Conservation (phyloP, 2,113 vertebrate species). For the Rhadina sibilatrix region DNA sequence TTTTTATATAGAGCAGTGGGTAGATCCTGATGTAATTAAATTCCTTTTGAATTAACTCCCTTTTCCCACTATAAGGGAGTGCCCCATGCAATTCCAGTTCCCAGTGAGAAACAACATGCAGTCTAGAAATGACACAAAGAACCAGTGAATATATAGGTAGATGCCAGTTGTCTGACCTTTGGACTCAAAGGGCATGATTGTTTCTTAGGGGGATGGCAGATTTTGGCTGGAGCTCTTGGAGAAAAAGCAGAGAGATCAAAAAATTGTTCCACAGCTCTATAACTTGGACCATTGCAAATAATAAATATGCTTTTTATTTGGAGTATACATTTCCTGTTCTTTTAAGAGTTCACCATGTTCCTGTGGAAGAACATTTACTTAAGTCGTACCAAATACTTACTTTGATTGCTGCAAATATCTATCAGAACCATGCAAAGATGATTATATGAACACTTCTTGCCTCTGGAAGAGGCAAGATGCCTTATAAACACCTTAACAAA, state of each 20-base stretch:
- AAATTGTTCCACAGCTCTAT: background rate
- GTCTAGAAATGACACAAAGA: background rate
- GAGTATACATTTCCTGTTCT: background rate
- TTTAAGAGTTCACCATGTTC: background rate
- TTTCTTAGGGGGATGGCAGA: background rate
- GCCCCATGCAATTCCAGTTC: background rate
- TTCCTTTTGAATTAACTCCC: background rate
- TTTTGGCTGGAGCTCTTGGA: background rate
- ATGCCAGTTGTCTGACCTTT: background rate
- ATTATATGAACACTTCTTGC: background rate
- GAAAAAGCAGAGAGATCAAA: background rate
- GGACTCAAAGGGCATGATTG: background rate
- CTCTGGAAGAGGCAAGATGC: background rate
- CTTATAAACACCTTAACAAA: background rate
- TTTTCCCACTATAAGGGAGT: background rate
- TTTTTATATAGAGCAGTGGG: background rate
- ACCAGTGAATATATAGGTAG: background rate
- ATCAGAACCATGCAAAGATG: background rate
- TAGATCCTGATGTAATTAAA: background rate
- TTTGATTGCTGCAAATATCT: background rate
- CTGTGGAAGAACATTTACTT: background rate
- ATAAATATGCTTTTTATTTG: background rate
- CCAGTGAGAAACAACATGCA: background rate
- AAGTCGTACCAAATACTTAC: background rate
- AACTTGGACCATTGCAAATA: background rate